Conservation (phyloP, 2,113 vertebrate species). For the Terrapene triunguis region DNA sequence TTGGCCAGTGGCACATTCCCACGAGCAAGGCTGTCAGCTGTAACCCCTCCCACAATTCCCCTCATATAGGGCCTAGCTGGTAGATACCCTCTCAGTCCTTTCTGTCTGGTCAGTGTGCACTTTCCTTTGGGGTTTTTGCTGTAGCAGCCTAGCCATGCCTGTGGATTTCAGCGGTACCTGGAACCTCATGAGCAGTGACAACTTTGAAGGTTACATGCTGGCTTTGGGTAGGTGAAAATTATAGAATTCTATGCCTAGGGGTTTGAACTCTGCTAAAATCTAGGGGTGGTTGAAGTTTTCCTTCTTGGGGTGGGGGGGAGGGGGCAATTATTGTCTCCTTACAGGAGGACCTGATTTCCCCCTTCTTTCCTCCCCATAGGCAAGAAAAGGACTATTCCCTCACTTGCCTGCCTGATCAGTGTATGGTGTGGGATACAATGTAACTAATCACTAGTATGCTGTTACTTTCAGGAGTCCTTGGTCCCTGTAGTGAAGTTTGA, state of each 20-base stretch:
- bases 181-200: slow-evolving; percentile 88
- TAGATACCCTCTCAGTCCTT: neutral
- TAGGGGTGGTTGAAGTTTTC: neutral
- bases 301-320: neutral
- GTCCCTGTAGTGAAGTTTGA: neutral
- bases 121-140: neutral
- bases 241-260: neutral
- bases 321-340: no score
- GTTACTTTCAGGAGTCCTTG: neutral
- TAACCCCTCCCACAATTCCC: slow-evolving; percentile 5
- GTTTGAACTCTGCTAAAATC: neutral
- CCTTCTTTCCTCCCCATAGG: neutral
- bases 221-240: slow-evolving; percentile 83
- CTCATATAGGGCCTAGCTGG: slow-evolving; percentile 20
- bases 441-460: neutral
- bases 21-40: neutral
- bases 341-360: neutral
- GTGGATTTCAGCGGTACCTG: slow-evolving; percentile 86
- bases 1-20: neutral
- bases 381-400: neutral
- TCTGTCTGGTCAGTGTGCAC: neutral
- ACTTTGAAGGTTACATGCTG: slow-evolving; percentile 89
- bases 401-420: neutral
- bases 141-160: slow-evolving; percentile 74
- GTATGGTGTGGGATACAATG: neutral